phyloP scores from a whole-genome alignment of 1,140 invertebrate species.

The Drosophila sp. region DNA sequence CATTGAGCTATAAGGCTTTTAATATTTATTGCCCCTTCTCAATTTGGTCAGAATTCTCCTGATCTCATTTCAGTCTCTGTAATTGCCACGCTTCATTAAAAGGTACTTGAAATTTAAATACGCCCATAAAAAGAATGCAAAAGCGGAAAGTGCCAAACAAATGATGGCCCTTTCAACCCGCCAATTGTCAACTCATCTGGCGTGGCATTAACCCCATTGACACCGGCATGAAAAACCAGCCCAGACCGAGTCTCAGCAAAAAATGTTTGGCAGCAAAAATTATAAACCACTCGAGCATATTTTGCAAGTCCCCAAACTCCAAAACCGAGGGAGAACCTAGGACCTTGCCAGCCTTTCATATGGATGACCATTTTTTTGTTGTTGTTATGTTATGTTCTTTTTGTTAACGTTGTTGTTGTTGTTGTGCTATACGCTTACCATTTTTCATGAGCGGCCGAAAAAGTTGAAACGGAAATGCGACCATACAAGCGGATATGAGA shows the following conservation, averaged over 20 bases:
- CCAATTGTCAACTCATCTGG: constrained; percentile 71
- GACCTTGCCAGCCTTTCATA: constrained; percentile 15
- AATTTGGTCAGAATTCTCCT: not conserved
- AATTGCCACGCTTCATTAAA: constrained; percentile 58
- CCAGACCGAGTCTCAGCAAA: constrained; percentile 34
- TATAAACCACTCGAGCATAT: constrained; percentile 78
- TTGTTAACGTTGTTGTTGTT: not conserved
- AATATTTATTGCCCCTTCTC: constrained; percentile 8
- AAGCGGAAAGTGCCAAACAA: constrained; percentile 58
- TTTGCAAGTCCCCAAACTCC: constrained; percentile 57
- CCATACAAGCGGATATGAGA: constrained; percentile 73
- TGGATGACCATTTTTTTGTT: constrained; percentile 27
- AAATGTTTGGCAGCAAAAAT: constrained; percentile 72
- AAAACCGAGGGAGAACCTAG: not conserved
- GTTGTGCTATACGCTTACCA: constrained; percentile 38
- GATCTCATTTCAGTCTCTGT: constrained; percentile 1
- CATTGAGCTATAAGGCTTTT: not conserved
- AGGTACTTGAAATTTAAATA: constrained; percentile 67
- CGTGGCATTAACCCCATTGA: constrained; percentile 66
- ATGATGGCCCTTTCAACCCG: constrained; percentile 63
- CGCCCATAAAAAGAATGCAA: constrained; percentile 52
- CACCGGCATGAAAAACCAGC: constrained; percentile 23
- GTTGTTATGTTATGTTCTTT: constrained; percentile 7
- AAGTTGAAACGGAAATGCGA: constrained; percentile 74
- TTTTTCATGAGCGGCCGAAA: constrained; percentile 63